Evolutionary conservation across 2,797 vertebrate genomes (phyloP).

Genomic region (Sebastes flavidus): DNA sequence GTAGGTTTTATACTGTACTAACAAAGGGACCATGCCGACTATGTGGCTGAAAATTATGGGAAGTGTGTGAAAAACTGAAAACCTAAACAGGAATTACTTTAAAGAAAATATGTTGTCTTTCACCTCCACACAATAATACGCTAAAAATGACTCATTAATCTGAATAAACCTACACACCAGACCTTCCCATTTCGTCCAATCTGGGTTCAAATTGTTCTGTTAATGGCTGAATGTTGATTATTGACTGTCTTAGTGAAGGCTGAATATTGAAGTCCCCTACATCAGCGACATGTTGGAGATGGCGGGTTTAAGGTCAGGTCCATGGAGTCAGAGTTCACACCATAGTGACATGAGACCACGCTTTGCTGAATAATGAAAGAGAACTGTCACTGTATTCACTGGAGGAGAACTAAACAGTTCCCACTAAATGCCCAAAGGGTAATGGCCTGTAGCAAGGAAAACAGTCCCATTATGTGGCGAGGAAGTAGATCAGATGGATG

Average conservation of each 20-base stretch:
- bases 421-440: conserved; percentile 50
- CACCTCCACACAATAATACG: neutral
- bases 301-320: conserved; percentile 61
- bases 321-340: conserved; percentile 58
- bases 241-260: conserved; percentile 22
- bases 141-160: neutral
- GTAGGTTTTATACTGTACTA: neutral
- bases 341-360: conserved; percentile 29
- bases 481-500: conserved; percentile 19
- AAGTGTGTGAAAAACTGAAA: neutral
- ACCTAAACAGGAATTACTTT: neutral
- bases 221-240: conserved; percentile 37
- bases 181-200: neutral
- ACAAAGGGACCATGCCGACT: neutral
- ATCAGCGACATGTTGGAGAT: conserved; percentile 9
- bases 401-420: conserved; percentile 52
- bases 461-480: conserved; percentile 25
- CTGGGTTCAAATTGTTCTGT: conserved; percentile 12
- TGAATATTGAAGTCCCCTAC: conserved; percentile 23
- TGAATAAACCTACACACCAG: neutral
- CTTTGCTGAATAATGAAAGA: conserved; percentile 63
- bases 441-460: conserved; percentile 50
- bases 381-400: conserved; percentile 52
- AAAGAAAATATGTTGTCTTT: neutral
- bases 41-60: neutral